These are phyloP conservation scores for Callocephalon fimbriatum DNA, from an alignment of 2,113 vertebrate species.

Conservation along the genomic window DNA sequence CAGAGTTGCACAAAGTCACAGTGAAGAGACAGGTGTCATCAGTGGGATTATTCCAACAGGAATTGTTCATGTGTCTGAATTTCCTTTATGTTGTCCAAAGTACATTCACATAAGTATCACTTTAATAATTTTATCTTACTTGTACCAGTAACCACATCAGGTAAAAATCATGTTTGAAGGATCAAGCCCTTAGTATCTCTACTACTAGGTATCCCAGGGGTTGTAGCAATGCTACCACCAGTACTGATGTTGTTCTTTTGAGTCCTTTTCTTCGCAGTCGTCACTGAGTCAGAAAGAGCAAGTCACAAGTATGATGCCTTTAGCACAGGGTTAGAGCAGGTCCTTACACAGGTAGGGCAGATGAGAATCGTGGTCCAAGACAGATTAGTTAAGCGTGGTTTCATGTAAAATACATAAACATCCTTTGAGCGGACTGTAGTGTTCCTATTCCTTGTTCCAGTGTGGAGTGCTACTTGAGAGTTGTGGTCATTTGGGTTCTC, in stretches of 20 bases:
- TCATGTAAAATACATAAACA: neutral
- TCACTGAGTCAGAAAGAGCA: neutral
- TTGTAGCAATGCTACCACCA: neutral
- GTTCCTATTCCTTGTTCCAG: neutral
- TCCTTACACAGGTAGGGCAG: neutral
- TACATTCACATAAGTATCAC: neutral
- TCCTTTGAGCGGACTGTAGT: neutral
- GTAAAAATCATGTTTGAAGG: neutral
- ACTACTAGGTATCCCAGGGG: neutral
- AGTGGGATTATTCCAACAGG: neutral
- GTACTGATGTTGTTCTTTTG: neutral
- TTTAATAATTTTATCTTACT: neutral
- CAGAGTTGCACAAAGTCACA: neutral
- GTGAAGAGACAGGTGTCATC: neutral
- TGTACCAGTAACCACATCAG: too few species aligned
- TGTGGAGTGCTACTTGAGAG: neutral
- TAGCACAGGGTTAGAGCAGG: neutral
- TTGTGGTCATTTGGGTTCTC: neutral
- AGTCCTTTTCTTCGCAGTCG: neutral
- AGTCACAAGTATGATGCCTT: rapidly evolving
- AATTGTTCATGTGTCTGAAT: neutral
- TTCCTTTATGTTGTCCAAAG: neutral
- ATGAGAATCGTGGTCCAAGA: neutral
- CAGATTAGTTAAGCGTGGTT: neutral
- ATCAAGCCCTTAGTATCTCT: neutral